Base-by-base conservation (phyloP, 2,113 vertebrate species). In the Myanophis thanlyinensis region DNA sequence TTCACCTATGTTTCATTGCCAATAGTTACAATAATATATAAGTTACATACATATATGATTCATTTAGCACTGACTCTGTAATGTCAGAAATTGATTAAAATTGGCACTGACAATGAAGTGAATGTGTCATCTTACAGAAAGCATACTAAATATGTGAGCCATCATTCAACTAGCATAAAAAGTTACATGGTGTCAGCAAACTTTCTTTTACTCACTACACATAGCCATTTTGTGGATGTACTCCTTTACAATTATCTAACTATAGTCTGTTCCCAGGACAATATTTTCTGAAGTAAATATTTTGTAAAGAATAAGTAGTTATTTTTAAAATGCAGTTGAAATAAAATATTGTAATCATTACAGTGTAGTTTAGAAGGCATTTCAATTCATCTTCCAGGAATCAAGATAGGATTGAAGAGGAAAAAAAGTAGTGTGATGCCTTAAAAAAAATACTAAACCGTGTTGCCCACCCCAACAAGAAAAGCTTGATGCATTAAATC, bases 141-240 rank as follows among this genome's bases (percentile, higher is more conserved):
- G 23, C 91, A 92, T 86, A 47, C 30, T 88, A 86, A 92, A 92
- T 85, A 87, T 73, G 54, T 52, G 56, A 92, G 54, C 91, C 47
- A 88, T 44, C 85, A 87, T 87, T 91, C 91, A 87, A 40, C 54
- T 40, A 91, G 47, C 54, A 67, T 87, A 92, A 56, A 87, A 73
- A 44, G 88, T 53, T 84, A 80, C 62, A 84, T 49, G 62, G 23
- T 80, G 62, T 89, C 25, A 88, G 25, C 47, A 59, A 92, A 20
- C 15, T 89, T 92, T 48, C 48, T 54, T 92, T 53, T 62, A 92
- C 49, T 25, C 86, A 92, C 53, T 87, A 73, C 47, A 87, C 88
- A 80, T 30, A 88, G 49, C 59, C 59, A 53, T 88, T 88, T 88
- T 49, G 48, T n/a, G 80, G 87, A 92, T 88, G 87, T 40, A 84